These are phyloP conservation scores for Oscheius sp. DNA, from an alignment of 2,888 invertebrate species.

Conservation along the genomic window DNA sequence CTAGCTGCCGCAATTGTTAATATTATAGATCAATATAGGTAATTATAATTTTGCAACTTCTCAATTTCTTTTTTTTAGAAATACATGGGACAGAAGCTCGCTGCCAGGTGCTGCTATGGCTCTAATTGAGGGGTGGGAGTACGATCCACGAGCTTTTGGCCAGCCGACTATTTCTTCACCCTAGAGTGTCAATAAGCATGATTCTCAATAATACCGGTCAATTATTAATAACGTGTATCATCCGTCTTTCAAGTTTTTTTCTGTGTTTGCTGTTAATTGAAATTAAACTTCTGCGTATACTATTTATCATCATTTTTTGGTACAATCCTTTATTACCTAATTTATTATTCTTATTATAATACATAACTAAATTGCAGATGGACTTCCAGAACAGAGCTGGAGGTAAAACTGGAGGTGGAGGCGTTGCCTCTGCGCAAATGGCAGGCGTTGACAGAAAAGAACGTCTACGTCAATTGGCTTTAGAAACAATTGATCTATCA, in stretches of 20 bases:
- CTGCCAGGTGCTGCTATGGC: neutral
- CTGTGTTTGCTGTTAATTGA: neutral
- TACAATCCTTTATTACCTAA: neutral
- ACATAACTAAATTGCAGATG: slow-evolving; percentile 78
- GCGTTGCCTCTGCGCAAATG: slow-evolving; percentile 98
- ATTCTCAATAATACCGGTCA: neutral
- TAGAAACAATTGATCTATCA: slow-evolving; percentile 97
- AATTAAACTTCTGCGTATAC: neutral
- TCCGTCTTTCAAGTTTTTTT: neutral
- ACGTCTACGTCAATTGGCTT: slow-evolving; percentile 84
- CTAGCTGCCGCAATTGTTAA: slow-evolving; percentile 62
- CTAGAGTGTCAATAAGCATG: neutral
- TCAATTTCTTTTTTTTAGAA: neutral
- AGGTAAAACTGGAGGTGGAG: slow-evolving; percentile 97
- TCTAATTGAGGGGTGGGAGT: slow-evolving; percentile 22
- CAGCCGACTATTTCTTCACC: neutral
- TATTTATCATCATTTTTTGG: neutral
- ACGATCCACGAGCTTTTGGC: neutral
- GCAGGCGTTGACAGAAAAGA: slow-evolving; percentile 88
- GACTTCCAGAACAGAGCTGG: slow-evolving; percentile 99
- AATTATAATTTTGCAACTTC: neutral
- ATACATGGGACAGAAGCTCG: slow-evolving; percentile 10
- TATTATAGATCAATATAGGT: slow-evolving; percentile 56
- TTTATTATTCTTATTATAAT: neutral
- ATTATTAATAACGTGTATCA: slow-evolving; percentile 21